These are phyloP conservation scores for Oncorhynchus tshawytscha DNA, from an alignment of 2,113 vertebrate species.

Conservation along the genomic window DNA sequence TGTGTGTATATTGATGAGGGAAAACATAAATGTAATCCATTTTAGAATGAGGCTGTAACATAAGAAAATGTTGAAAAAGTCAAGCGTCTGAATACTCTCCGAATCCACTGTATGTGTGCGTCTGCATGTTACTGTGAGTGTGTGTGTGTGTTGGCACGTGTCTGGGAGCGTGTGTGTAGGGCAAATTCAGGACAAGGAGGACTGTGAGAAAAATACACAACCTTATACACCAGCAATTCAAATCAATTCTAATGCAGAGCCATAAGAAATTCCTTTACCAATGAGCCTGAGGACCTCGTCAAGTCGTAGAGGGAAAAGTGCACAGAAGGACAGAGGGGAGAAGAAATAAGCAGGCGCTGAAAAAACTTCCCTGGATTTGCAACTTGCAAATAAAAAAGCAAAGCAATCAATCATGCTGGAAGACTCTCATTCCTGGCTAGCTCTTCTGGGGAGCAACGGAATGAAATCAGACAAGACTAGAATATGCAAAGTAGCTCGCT, in stretches of 20 bases:
- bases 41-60: no score
- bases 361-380: constrained; percentile 77
- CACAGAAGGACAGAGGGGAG: constrained; percentile 25
- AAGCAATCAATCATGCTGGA: constrained; percentile 88
- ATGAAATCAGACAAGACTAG: constrained; percentile 85
- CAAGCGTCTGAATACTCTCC: no score
- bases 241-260: constrained; percentile 86
- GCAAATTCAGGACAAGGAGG: constrained; percentile 37
- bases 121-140: constrained; percentile 14
- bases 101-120: not conserved
- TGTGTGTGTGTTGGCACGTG: not conserved
- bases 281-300: constrained; percentile 68
- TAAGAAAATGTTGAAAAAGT: no score
- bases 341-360: constrained; percentile 48
- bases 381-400: constrained; percentile 85
- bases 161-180: not conserved
- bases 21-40: no score
- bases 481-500: constrained; percentile 81
- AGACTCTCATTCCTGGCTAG: constrained; percentile 74
- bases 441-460: constrained; percentile 77
- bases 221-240: constrained; percentile 80
- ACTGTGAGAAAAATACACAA: constrained; percentile 89
- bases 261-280: constrained; percentile 78
- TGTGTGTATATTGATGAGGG: no score
- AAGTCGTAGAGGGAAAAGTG: constrained; percentile 57